Percentiles rank a stretch among this genome's conserved stretches.
phyloP scores from a whole-genome alignment of 1,140 invertebrate species.

The Drosophila truncata region DNA sequence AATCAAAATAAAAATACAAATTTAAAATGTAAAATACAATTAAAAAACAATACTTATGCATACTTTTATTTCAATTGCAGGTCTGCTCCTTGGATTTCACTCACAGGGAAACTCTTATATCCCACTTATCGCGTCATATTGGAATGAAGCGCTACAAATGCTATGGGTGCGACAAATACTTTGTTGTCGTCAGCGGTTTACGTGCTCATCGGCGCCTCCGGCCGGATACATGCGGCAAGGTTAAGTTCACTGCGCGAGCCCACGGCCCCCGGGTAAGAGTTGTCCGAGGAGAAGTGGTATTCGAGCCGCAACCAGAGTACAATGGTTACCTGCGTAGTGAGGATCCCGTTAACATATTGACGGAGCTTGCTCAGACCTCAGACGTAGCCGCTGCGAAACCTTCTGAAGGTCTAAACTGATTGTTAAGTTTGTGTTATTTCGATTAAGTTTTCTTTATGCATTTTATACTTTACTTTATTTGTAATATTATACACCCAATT shows the following conservation, averaged over 20 bases:
- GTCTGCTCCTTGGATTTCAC: constrained; percentile 75
- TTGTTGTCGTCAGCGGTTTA: constrained; percentile 79
- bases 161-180: constrained; percentile 79
- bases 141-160: constrained; percentile 84
- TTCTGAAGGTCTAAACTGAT: constrained; percentile 13
- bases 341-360: constrained; percentile 70
- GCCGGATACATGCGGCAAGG: constrained; percentile 76
- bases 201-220: constrained; percentile 78
- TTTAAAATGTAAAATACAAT: not conserved
- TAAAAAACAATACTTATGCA: not conserved
- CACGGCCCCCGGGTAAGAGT: constrained; percentile 79
- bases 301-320: constrained; percentile 73
- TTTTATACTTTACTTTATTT: not conserved
- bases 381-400: constrained; percentile 1
- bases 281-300: constrained; percentile 72
- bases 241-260: constrained; percentile 77
- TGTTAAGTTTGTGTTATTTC: constrained; percentile 11
- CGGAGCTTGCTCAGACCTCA: constrained; percentile 43
- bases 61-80: constrained; percentile 24
- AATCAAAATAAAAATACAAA: too few species aligned
- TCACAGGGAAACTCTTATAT: constrained; percentile 81
- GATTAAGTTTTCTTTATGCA: constrained; percentile 3
- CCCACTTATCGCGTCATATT: constrained; percentile 80
- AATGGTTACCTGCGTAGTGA: constrained; percentile 80
- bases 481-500: constrained; percentile 10